Base-by-base conservation (phyloP, 2,888 invertebrate species). In the Baronia brevicornis region DNA sequence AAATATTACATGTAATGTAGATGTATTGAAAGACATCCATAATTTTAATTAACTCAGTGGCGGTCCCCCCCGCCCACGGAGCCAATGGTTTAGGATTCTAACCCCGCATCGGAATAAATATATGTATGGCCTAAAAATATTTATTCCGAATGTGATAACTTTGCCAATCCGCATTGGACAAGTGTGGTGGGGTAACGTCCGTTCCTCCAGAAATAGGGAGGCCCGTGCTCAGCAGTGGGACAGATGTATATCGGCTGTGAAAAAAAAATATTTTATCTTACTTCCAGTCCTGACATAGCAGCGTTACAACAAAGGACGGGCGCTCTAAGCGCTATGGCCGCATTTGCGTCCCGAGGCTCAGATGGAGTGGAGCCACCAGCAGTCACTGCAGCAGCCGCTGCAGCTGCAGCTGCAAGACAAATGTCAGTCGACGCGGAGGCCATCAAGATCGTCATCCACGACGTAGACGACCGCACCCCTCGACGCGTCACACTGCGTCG, bases 381-480 rank as follows among this genome's bases (percentile, higher is more conserved):
- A 1, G 62, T 85, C 3, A 75, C 78, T 5, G 67, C 85, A 4
- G 67, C 86, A 1, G 85, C 86, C 2, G 78, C 88, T 23, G 87
- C 88, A 17, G 85, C 88, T 8, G 89, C 90, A 1, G 88, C 90
- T 5, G 85, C 92, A 22, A 86, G 95, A 3, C 95, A 95, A 60
- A 93, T 93, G 58, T 94, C 95, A 9, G 93, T 92, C 38, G 95
- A 95, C 59, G 95, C 95, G 1, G 95, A 96, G 66, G 94, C 94
- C 43, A 96, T 96, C 54, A 92, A 95, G 66, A 96, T 96, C 48
- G 95, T 96, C 46, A 96, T 96, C 55, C 95, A 96, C 60, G 95
- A 96, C 66, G 95, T 96, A 6, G 95, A 96, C 70, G 92, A 92
- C 39, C 85, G 87, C 46, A 86, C 92, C 13, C 93, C 93, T 48